These are phyloP conservation scores for Aselliscus stoliczkanus DNA, from an alignment of 2,797 vertebrate genomes.

Conservation along the genomic window DNA sequence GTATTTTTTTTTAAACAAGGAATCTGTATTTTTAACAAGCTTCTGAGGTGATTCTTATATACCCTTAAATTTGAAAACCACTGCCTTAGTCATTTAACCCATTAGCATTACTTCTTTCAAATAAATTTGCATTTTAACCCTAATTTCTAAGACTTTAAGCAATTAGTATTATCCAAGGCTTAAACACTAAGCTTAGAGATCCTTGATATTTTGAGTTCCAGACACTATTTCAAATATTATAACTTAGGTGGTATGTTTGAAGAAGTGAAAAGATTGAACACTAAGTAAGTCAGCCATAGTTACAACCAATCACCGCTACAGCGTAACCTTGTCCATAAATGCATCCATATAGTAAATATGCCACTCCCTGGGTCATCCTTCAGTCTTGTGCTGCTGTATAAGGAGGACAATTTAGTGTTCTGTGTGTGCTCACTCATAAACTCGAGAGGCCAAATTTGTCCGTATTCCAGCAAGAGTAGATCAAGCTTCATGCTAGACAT, in stretches of 20 bases:
- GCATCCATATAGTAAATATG: not conserved
- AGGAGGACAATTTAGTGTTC: not conserved
- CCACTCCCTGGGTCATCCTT: not conserved
- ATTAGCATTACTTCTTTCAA: not conserved
- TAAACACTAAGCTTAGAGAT: not conserved
- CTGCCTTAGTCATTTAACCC: not conserved
- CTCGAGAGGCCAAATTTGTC: not conserved
- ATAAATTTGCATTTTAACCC: not conserved
- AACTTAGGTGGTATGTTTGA: not conserved
- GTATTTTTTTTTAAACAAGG: not conserved
- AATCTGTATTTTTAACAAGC: not conserved
- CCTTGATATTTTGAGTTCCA: not conserved
- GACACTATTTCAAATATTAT: not conserved
- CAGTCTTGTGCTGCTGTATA: not conserved
- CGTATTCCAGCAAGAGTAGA: not conserved
- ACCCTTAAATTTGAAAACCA: not conserved
- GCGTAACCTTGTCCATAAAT: not conserved
- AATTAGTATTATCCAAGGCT: not conserved
- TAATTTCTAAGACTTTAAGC: not conserved
- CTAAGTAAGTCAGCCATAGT: not conserved
- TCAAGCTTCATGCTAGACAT: not conserved
- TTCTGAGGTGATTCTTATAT: not conserved
- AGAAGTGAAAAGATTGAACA: not conserved
- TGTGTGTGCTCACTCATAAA: not conserved
- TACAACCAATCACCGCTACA: not conserved